Conservation (phyloP, 2,888 invertebrate genomes). For the Alviniconcha strummeri region DNA sequence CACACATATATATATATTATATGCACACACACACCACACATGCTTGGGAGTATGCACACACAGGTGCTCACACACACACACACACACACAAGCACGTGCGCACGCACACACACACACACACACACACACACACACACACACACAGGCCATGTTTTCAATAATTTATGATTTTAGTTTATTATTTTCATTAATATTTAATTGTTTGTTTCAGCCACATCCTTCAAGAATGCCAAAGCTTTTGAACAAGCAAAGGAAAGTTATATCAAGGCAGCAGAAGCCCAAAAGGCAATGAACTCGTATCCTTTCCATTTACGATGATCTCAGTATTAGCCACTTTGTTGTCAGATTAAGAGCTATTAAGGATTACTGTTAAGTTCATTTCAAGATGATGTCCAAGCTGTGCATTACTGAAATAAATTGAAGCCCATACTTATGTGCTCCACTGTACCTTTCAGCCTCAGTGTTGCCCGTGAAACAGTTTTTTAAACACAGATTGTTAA, state of each 20-base stretch:
- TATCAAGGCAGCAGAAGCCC: constrained; percentile 89
- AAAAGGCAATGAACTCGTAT: constrained; percentile 88
- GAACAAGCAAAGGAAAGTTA: constrained; percentile 88
- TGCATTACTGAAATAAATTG: too few species aligned
- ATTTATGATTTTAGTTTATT: too few species aligned
- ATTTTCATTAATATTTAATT: neutral
- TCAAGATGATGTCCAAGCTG: too few species aligned
- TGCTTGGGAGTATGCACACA: too few species aligned
- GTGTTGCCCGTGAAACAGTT: too few species aligned
- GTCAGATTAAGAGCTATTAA: neutral
- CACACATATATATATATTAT: too few species aligned
- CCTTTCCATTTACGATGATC: constrained; percentile 57
- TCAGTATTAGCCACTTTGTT: neutral
- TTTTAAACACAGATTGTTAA: too few species aligned
- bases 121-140: constrained; percentile 10
- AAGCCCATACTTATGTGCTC: too few species aligned
- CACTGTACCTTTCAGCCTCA: too few species aligned
- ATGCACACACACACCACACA: too few species aligned
- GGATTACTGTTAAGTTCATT: neutral
- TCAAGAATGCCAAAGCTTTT: constrained; percentile 87
- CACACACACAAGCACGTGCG: neutral
- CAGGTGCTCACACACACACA: too few species aligned
- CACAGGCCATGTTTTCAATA: too few species aligned
- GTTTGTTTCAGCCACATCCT: constrained; percentile 87
- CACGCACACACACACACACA: neutral